Conservation (phyloP, 2,113 vertebrate species). For the Perca fluviatilis region DNA sequence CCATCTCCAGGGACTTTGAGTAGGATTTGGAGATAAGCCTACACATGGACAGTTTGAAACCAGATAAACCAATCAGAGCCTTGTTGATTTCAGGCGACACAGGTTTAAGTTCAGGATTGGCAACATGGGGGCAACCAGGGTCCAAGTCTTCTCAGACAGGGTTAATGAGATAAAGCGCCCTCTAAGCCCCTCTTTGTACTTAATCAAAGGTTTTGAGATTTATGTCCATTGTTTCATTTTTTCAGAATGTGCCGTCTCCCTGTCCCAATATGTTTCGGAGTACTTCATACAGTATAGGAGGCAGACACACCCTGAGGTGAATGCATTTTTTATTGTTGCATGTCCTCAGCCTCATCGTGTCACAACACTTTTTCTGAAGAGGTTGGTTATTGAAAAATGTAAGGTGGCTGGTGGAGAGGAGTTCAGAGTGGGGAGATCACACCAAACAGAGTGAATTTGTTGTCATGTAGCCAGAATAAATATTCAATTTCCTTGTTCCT, state of each 20-base stretch:
- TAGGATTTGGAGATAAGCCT: background rate
- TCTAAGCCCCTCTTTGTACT: background rate
- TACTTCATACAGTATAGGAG: background rate
- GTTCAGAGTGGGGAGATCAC: background rate
- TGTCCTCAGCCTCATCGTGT: background rate
- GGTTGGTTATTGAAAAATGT: background rate
- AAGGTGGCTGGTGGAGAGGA: fast-evolving
- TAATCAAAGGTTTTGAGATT: background rate
- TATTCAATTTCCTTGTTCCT: background rate
- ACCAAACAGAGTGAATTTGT: background rate
- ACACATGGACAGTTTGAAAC: background rate
- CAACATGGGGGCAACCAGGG: background rate
- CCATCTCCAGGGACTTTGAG: background rate
- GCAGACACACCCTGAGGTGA: slow-evolving; percentile 64
- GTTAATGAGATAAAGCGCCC: fast-evolving
- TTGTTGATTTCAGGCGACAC: background rate
- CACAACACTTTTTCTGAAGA: background rate
- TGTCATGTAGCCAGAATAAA: background rate
- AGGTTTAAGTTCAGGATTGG: background rate
- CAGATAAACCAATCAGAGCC: background rate
- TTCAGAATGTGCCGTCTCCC: slow-evolving; percentile 23
- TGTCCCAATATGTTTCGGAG: slow-evolving; percentile 50
- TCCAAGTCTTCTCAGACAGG: background rate
- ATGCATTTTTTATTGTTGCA: slow-evolving; percentile 13
- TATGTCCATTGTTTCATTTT: background rate